Percentiles rank a stretch among this genome's conserved stretches.
Evolutionary conservation across 2,888 invertebrate genomes (phyloP).

Genomic region (Caenorhabditis zanzibari): DNA sequence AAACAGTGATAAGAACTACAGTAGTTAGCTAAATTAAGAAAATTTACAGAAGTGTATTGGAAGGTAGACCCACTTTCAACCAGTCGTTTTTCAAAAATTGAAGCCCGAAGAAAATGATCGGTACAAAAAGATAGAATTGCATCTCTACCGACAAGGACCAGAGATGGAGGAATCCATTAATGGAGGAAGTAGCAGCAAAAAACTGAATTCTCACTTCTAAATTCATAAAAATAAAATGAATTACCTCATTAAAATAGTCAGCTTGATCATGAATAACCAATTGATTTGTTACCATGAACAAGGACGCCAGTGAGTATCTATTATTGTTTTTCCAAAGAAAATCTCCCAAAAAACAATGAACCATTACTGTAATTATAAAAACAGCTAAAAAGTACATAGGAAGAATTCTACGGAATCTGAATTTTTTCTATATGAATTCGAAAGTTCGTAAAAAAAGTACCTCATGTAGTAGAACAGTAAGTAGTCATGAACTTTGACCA

Average conservation of each 20-base stretch:
- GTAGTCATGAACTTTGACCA: constrained; percentile 14
- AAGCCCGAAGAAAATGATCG: constrained; percentile 51
- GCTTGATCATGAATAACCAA: constrained; percentile 54
- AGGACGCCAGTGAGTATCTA: constrained; percentile 43
- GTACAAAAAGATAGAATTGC: constrained; percentile 58
- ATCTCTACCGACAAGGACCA: constrained; percentile 58
- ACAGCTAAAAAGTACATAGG: constrained; percentile 49
- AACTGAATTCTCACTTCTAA: constrained; percentile 27
- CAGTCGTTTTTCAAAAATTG: constrained; percentile 32
- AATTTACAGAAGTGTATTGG: no score
- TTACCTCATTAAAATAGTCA: constrained; percentile 54
- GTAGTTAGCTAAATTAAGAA: constrained; percentile 11
- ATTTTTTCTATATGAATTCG: background rate
- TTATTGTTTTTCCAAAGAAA: constrained; percentile 43
- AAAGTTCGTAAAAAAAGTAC: background rate
- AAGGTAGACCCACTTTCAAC: constrained; percentile 24
- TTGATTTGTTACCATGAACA: constrained; percentile 56
- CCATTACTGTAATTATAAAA: constrained; percentile 13
- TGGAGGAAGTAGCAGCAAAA: constrained; percentile 42
- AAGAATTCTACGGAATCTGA: constrained; percentile 41
- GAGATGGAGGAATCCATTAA: constrained; percentile 57
- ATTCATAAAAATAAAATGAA: background rate
- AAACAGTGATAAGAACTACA: background rate
- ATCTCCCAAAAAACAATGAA: constrained; percentile 38
- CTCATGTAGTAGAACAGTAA: constrained; percentile 44